These are phyloP conservation scores for Sinelater perroti DNA, from an alignment of 2,888 invertebrate genomes.

Conservation along the genomic window DNA sequence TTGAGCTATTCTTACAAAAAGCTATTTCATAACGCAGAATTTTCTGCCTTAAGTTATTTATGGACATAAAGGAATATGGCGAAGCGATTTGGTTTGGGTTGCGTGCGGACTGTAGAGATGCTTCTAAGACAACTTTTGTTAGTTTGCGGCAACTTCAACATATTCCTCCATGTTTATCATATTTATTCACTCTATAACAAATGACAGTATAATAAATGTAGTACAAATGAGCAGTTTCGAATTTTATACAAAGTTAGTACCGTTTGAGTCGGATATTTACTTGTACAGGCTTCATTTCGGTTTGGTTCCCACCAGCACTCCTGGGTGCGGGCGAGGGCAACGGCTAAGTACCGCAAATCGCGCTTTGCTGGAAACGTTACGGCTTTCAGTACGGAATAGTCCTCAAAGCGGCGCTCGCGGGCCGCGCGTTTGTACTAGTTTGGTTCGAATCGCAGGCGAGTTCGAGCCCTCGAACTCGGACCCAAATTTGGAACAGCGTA, in stretches of 20 bases:
- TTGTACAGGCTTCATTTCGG: constrained; percentile 24
- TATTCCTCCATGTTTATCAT: constrained; percentile 24
- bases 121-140: background rate
- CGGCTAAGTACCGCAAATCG: constrained; percentile 12
- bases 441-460: constrained; percentile 8
- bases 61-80: constrained; percentile 25
- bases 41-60: constrained; percentile 20
- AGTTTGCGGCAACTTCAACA: constrained; percentile 17
- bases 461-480: background rate
- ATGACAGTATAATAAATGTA: constrained; percentile 30
- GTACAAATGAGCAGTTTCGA: constrained; percentile 32
- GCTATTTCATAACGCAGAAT: constrained; percentile 33
- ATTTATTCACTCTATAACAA: constrained; percentile 35
- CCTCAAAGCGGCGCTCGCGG: constrained; percentile 21
- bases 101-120: too few relatives aligned
- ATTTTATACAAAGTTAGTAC: constrained; percentile 33
- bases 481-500: background rate
- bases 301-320: constrained; percentile 20
- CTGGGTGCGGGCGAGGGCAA: constrained; percentile 9
- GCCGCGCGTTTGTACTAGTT: constrained; percentile 11
- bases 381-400: constrained; percentile 18
- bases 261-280: constrained; percentile 42
- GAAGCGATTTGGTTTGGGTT: background rate
- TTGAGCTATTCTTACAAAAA: constrained; percentile 36
- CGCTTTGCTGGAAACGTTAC: constrained; percentile 32